A percentile compares a stretch with the other conserved stretches of the same genome.
Evolutionary conservation across 2,797 vertebrate species (phyloP).

Genomic region (Phoeniculus purpureus): DNA sequence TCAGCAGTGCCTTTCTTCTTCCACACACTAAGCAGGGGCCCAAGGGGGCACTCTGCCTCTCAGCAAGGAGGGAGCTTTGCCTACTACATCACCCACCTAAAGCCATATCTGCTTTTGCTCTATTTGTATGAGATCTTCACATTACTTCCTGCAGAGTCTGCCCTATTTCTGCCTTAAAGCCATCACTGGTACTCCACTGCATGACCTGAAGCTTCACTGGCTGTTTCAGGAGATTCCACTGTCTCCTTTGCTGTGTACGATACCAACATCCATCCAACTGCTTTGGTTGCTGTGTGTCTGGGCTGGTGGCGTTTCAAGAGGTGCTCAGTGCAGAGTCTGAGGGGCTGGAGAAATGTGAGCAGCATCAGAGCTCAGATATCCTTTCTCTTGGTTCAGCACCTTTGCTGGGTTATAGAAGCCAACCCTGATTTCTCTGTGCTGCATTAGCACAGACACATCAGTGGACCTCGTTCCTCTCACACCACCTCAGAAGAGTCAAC

Average conservation of each 20-base stretch:
- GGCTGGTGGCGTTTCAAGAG: background rate
- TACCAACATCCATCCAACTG: background rate
- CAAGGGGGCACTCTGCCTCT: background rate
- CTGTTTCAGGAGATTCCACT: background rate
- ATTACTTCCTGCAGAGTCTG: background rate
- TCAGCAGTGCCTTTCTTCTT: slow-evolving; percentile 1
- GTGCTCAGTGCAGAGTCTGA: background rate
- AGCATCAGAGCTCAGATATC: background rate
- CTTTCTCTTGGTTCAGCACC: background rate
- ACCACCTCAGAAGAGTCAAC: background rate
- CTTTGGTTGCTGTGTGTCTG: background rate
- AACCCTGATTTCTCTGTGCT: background rate
- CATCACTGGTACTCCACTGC: background rate
- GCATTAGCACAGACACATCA: background rate
- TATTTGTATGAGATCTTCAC: background rate
- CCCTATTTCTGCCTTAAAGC: background rate
- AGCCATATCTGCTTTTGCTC: background rate
- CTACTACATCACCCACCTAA: background rate
- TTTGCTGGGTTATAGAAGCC: background rate
- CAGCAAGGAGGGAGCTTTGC: background rate
- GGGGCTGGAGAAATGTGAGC: background rate
- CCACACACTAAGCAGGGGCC: background rate
- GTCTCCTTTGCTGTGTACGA: background rate
- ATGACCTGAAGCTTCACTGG: background rate
- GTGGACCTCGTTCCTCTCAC: background rate